These are phyloP conservation scores for Myrmecobius fasciatus DNA, from an alignment of 2,113 vertebrate species.

Conservation along the genomic window DNA sequence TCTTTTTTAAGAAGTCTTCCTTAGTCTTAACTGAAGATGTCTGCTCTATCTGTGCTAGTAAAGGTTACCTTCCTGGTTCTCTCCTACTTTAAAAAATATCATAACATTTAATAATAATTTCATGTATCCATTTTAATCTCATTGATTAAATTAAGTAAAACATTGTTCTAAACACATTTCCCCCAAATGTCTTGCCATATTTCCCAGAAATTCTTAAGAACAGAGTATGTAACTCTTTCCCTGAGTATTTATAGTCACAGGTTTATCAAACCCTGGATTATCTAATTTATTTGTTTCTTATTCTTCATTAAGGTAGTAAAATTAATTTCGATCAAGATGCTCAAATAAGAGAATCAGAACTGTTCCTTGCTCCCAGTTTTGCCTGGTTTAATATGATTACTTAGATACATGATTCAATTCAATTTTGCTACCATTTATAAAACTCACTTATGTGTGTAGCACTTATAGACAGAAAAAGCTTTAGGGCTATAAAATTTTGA, in stretches of 20 bases:
- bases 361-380: neutral
- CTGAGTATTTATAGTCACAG: neutral
- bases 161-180: neutral
- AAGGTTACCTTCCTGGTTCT: neutral
- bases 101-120: neutral
- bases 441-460: neutral
- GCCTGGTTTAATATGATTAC: neutral
- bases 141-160: neutral
- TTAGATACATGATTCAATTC: neutral
- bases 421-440: neutral
- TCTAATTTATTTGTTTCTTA: neutral
- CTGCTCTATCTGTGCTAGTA: neutral
- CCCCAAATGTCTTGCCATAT: neutral
- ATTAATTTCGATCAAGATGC: neutral
- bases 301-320: neutral
- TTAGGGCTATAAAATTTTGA: neutral
- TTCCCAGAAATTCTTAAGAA: neutral
- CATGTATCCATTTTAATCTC: neutral
- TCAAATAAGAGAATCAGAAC: neutral
- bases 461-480: neutral
- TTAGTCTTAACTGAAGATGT: neutral
- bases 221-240: neutral
- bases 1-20: neutral
- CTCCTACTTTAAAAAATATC: neutral
- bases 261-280: neutral